Evolutionary conservation across 2,113 vertebrate species (phyloP), one percentile per base, ranked within the genome.

Genomic region (Peromyscus leucopus): DNA sequence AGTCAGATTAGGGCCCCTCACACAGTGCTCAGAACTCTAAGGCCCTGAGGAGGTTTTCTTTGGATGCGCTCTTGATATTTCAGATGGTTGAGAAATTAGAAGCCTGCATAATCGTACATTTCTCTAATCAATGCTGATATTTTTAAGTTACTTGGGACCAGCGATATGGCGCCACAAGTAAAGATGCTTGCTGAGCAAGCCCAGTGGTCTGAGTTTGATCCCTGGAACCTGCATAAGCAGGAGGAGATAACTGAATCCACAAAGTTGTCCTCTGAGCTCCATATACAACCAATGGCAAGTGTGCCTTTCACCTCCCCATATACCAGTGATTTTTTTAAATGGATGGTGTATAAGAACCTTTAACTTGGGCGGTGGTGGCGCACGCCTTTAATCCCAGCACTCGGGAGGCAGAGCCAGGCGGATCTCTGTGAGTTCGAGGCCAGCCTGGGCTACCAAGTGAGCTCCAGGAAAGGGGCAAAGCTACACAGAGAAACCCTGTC

Each of bases 101-200:
- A 55, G 39, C 48, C 46, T 90, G 17, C 72, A 67, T 84, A n/a
- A 83, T 24, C 26, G 7, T 63, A 15, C 59, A 61, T 91, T 79
- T 94, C 42, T 94, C 28, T 94, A 94, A 72, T 15, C 39, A 55
- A 91, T 76, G 12, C 72, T 79, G 55, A 10, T 31, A 63, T 92
- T 93, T 80, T 48, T 26, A 57, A 96, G 48, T 72, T 55, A 39
- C 21, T 87, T 7, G 33, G 36, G 51, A 36, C 33, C 46, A 19
- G 7, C 15, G 33, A 39, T 9, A 11, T 26, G 48, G 67, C 36
- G 39, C 46, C 21, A 22, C 5, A 16, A 67, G 46, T 26, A 69
- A 71, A 69, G 85, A 48, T 51, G 19, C 4, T 87, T 71, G 85
- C 46, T 16, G 7, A 31, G 39, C 46, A 88, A 71, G 69, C 36